Conservation (phyloP, 2,113 vertebrate species). For the Vulpes lagopus region DNA sequence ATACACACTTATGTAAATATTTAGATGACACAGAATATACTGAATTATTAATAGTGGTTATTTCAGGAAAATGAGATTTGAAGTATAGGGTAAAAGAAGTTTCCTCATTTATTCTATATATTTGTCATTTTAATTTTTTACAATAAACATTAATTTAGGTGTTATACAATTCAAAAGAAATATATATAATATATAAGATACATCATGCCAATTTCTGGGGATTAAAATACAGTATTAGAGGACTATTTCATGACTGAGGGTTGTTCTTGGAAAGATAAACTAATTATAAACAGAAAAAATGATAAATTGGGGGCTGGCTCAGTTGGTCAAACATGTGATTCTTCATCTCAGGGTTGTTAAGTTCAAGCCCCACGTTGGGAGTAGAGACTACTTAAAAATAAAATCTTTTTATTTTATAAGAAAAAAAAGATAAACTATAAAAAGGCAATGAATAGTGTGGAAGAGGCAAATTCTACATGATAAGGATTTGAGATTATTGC, state of each 20-base stretch:
- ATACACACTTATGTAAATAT: background rate
- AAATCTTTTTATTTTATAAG: background rate
- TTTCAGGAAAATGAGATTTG: background rate
- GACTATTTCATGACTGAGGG: background rate
- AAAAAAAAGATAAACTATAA: background rate
- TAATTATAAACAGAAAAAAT: background rate
- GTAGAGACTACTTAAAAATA: background rate
- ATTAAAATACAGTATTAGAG: background rate
- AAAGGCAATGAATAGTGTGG: background rate
- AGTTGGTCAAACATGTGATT: background rate
- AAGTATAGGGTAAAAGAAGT: background rate
- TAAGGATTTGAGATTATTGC: background rate
- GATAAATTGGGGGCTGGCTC: background rate
- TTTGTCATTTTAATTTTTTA: background rate
- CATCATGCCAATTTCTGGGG: background rate
- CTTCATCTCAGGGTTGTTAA: background rate
- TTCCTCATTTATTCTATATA: background rate
- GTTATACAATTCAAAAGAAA: background rate
- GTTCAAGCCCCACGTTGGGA: background rate
- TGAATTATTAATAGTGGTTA: slow-evolving; percentile 14
- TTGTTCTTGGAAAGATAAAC: background rate
- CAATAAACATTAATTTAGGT: background rate
- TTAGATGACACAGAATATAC: background rate
- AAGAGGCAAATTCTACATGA: background rate
- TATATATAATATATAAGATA: background rate